phyloP scores from a whole-genome alignment of 1,140 invertebrate species.

The Melanaphis sacchari region DNA sequence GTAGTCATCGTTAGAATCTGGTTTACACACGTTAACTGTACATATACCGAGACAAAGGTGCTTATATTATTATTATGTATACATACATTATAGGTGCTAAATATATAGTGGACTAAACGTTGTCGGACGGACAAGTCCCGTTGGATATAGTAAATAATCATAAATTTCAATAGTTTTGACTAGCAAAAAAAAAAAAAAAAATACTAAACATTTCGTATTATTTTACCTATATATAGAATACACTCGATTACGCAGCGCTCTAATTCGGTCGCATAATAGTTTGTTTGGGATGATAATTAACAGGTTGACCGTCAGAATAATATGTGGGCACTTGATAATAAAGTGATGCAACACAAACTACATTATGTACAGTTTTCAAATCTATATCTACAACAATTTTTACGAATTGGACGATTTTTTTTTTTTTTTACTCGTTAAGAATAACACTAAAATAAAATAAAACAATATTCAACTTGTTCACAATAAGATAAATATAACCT shows the following conservation, averaged over 20 bases:
- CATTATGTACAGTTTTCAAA: neutral
- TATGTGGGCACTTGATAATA: neutral
- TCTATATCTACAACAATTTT: neutral
- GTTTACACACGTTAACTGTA: neutral
- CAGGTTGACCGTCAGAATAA: neutral
- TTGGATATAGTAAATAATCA: neutral
- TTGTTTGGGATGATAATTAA: neutral
- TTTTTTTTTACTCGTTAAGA: neutral
- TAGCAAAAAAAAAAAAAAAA: neutral
- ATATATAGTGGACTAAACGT: neutral
- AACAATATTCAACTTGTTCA: neutral
- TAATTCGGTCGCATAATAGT: neutral
- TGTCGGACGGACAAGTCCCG: neutral
- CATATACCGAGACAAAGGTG: neutral
- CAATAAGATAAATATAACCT: neutral
- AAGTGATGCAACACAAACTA: neutral
- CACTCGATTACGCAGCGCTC: neutral
- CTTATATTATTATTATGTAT: neutral
- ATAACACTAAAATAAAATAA: neutral
- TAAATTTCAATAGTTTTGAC: neutral
- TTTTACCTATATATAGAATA: neutral
- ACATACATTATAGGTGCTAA: neutral
- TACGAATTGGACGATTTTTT: neutral
- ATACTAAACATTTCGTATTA: neutral
- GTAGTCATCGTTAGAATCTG: neutral